Evolutionary conservation across 2,797 vertebrate species (phyloP).

Genomic region (Fistularia commersonii): DNA sequence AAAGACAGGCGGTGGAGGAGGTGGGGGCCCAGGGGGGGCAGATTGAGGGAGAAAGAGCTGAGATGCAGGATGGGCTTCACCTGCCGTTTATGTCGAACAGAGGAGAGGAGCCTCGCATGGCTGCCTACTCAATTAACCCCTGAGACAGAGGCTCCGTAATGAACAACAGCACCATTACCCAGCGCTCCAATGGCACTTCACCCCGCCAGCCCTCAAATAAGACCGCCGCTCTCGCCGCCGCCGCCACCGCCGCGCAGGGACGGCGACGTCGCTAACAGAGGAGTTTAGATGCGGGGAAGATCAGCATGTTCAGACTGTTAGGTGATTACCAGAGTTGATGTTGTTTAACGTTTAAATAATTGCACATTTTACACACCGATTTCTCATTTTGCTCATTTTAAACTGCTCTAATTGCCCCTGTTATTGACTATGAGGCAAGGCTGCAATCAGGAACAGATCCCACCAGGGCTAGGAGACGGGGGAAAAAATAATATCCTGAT

Average conservation of each 20-base stretch:
- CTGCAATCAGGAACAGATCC: too few relatives aligned
- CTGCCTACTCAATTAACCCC: slow-evolving; percentile 85
- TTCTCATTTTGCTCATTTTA: slow-evolving; percentile 22
- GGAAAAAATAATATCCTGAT: too few relatives aligned
- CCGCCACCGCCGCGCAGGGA: too few relatives aligned
- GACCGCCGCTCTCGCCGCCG: too few relatives aligned
- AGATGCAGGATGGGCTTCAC: slow-evolving; percentile 74
- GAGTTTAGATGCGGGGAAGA: slow-evolving; percentile 48
- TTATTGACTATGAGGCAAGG: too few relatives aligned
- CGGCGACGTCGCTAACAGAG: slow-evolving; percentile 38
- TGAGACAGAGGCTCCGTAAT: slow-evolving; percentile 78
- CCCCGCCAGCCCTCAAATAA: slow-evolving; percentile 63
- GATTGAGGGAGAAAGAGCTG: slow-evolving; percentile 67
- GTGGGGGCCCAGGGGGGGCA: too few relatives aligned
- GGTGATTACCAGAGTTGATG: slow-evolving; percentile 51
- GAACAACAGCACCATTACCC: slow-evolving; percentile 80
- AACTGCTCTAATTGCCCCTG: slow-evolving; percentile 27
- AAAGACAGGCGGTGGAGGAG: slow-evolving; percentile 67
- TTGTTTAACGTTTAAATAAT: slow-evolving; percentile 65
- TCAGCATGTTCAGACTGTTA: slow-evolving; percentile 52
- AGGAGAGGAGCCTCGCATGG: slow-evolving; percentile 78
- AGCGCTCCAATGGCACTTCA: slow-evolving; percentile 71
- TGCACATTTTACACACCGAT: slow-evolving; percentile 23
- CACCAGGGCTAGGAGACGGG: too few relatives aligned
- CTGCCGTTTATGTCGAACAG: slow-evolving; percentile 79